A percentile compares a stretch with the other conserved stretches of the same genome.
These are phyloP conservation scores for Hermaeophaga mercurialis DNA, from an alignment of 2,888 invertebrate genomes.

Conservation along the genomic window DNA sequence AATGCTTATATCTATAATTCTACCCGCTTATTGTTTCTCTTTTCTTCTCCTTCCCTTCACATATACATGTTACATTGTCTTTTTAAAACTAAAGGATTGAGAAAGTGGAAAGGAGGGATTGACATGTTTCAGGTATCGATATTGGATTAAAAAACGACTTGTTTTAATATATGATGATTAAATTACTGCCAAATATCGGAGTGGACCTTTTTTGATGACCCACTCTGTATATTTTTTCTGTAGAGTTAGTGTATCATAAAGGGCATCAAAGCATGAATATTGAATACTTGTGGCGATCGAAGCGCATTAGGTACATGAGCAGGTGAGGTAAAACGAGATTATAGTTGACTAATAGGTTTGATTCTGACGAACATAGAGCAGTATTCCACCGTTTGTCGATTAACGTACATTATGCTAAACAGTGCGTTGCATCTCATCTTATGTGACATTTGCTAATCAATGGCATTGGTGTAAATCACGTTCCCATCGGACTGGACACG, in stretches of 20 bases:
- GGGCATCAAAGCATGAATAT: neutral
- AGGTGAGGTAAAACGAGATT: conserved; percentile 47
- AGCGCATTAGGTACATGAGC: conserved; percentile 20
- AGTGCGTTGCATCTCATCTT: conserved; percentile 52
- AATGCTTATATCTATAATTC: no score
- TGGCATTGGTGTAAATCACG: conserved; percentile 55
- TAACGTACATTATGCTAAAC: conserved; percentile 56
- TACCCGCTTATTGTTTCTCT: no score
- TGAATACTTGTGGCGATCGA: neutral
- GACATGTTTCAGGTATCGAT: no score
- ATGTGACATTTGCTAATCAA: conserved; percentile 55
- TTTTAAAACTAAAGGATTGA: no score
- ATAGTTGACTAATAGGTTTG: conserved; percentile 50
- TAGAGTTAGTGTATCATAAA: neutral
- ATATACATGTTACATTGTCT: no score
- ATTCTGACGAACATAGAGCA: conserved; percentile 50
- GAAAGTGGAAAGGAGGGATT: no score
- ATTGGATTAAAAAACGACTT: no score
- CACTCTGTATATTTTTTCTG: no score
- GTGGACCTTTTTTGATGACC: no score
- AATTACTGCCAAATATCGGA: no score
- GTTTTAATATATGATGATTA: no score
- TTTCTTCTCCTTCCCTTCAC: no score
- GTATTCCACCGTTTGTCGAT: conserved; percentile 52
- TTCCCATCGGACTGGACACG: conserved; percentile 52